These are phyloP conservation scores for Coturnix japonica DNA, from an alignment of 2,113 vertebrate genomes.

Conservation along the genomic window DNA sequence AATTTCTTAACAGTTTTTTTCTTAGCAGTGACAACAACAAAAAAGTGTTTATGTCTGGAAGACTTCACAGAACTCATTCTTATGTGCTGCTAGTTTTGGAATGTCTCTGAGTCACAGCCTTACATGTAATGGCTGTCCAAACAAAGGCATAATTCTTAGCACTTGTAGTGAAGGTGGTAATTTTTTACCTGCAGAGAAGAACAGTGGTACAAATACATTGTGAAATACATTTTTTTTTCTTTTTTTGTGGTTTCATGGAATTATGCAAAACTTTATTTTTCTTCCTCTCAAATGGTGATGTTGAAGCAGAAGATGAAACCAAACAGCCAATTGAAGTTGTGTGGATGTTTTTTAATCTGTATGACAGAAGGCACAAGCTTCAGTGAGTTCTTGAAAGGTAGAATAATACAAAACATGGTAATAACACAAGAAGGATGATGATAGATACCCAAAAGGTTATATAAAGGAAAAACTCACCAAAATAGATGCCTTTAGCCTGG, in stretches of 20 bases:
- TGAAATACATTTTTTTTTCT: not conserved
- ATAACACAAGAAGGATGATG: too few species aligned
- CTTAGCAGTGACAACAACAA: not conserved
- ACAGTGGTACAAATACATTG: not conserved
- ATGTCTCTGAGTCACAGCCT: not conserved
- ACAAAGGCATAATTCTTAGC: not conserved
- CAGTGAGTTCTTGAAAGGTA: too few species aligned
- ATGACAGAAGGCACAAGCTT: not conserved
- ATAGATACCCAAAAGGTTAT: too few species aligned
- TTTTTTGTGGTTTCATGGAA: not conserved
- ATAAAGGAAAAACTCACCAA: too few species aligned
- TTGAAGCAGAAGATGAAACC: not conserved
- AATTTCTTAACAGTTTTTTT: not conserved
- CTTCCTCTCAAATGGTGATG: not conserved
- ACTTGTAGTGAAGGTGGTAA: not conserved
- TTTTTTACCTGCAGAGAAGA: not conserved
- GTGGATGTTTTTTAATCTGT: not conserved
- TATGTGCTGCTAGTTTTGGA: not conserved
- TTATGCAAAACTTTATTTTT: not conserved
- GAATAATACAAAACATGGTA: too few species aligned
- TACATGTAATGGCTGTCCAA: not conserved
- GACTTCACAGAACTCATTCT: not conserved
- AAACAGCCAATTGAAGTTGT: not conserved
- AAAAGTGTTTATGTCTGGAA: not conserved
- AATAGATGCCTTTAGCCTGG: too few species aligned